Percentiles rank a stretch among this genome's conserved stretches.
Evolutionary conservation across 2,888 invertebrate species (phyloP).

Genomic region (Limnephilus marmoratus): DNA sequence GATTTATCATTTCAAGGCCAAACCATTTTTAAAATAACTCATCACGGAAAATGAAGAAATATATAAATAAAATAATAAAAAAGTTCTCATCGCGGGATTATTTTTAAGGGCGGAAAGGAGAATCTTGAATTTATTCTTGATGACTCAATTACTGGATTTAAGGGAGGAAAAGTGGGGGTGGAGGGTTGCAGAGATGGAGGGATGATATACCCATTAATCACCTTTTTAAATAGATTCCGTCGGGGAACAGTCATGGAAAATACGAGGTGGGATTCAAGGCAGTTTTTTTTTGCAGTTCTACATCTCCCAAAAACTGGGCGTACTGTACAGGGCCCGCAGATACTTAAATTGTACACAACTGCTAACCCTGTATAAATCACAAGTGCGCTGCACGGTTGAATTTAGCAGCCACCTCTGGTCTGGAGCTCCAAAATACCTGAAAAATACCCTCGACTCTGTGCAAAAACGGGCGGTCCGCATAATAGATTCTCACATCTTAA

Average conservation of each 20-base stretch:
- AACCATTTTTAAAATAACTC: neutral
- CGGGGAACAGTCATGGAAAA: neutral
- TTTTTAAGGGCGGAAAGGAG: conserved; percentile 29
- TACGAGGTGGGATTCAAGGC: neutral
- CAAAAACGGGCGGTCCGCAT: too few relatives aligned
- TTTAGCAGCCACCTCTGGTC: too few relatives aligned
- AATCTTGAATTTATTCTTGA: conserved; percentile 5
- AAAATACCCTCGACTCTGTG: too few relatives aligned
- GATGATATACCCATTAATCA: conserved; percentile 33
- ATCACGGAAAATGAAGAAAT: neutral
- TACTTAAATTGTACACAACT: too few relatives aligned
- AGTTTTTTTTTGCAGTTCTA: too few relatives aligned
- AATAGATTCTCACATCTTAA: too few relatives aligned
- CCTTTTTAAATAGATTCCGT: neutral
- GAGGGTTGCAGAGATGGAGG: neutral
- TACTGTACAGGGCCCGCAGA: too few relatives aligned
- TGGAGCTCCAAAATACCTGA: too few relatives aligned
- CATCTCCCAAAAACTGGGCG: too few relatives aligned
- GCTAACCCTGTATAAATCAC: too few relatives aligned
- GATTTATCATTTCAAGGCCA: neutral
- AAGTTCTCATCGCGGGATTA: neutral
- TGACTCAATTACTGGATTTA: conserved; percentile 36
- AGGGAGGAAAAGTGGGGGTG: neutral
- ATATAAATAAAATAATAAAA: neutral
- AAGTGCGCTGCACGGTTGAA: too few relatives aligned